phyloP scores from a whole-genome alignment of 2,888 invertebrate genomes.

The Calameuta pallipes region DNA sequence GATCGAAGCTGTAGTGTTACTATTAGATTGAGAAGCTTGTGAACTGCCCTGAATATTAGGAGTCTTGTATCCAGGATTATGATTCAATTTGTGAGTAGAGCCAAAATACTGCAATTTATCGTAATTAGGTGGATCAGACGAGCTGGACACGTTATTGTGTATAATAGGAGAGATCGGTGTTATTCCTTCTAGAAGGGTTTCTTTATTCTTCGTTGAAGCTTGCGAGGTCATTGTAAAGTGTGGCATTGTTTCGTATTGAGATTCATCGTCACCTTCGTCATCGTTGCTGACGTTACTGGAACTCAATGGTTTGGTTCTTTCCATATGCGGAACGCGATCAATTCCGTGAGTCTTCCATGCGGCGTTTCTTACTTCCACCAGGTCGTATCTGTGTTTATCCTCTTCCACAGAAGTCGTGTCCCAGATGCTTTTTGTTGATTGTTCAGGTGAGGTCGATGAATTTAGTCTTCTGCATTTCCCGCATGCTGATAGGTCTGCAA shows the following conservation, averaged over 20 bases:
- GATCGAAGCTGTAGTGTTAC: conserved; percentile 29
- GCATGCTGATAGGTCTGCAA: conserved; percentile 67
- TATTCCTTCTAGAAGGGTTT: conserved; percentile 28
- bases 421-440: conserved; percentile 40
- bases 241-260: conserved; percentile 56
- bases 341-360: conserved; percentile 87
- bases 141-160: conserved; percentile 42
- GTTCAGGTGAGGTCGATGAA: conserved; percentile 67
- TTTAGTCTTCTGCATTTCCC: conserved; percentile 70
- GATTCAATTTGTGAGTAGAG: conserved; percentile 76
- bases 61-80: conserved; percentile 78
- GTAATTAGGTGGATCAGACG: conserved; percentile 70
- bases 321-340: conserved; percentile 79
- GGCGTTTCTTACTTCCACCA: conserved; percentile 80
- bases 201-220: conserved; percentile 45
- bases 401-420: conserved; percentile 55
- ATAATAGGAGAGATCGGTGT: conserved; percentile 49
- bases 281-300: conserved; percentile 2
- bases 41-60: conserved; percentile 54
- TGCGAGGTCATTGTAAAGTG: conserved; percentile 34
- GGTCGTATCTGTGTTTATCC: conserved; percentile 76
- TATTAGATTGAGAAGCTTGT: conserved; percentile 34
- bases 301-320: conserved; percentile 63
- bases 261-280: conserved; percentile 39
- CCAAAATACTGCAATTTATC: conserved; percentile 86